These are phyloP conservation scores for Heliangelus exortis DNA, from an alignment of 2,797 vertebrate species.

Conservation along the genomic window DNA sequence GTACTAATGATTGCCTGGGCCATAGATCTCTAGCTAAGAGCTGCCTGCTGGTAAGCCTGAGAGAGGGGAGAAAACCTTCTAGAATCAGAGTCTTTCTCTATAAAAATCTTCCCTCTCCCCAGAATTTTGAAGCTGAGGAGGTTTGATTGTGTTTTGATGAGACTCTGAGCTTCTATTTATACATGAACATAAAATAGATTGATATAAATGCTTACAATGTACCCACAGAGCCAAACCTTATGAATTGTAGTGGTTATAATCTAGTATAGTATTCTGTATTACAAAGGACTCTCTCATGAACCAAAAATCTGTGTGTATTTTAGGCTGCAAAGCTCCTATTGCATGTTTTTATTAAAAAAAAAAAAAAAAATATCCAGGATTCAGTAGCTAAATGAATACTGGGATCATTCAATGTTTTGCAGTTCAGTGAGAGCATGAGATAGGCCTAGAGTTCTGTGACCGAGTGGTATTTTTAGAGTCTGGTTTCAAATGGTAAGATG, in stretches of 20 bases:
- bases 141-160: not conserved
- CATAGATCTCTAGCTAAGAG: not conserved
- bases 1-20: not conserved
- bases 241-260: not conserved
- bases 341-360: not conserved
- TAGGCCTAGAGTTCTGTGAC: not conserved
- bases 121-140: not conserved
- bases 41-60: not conserved
- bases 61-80: not conserved
- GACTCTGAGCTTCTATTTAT: not conserved
- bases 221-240: not conserved
- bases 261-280: not conserved
- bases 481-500: not conserved
- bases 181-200: not conserved
- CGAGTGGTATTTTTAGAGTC: not conserved
- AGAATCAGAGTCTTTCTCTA: not conserved
- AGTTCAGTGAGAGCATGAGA: not conserved
- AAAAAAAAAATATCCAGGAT: not conserved
- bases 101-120: not conserved
- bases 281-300: not conserved
- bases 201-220: not conserved
- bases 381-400: not conserved
- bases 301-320: not conserved
- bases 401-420: not conserved
- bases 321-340: not conserved